A percentile compares a stretch with the other conserved stretches of the same genome.
Conservation (phyloP, 2,888 invertebrate species). For the Drosophila mercatorum region DNA sequence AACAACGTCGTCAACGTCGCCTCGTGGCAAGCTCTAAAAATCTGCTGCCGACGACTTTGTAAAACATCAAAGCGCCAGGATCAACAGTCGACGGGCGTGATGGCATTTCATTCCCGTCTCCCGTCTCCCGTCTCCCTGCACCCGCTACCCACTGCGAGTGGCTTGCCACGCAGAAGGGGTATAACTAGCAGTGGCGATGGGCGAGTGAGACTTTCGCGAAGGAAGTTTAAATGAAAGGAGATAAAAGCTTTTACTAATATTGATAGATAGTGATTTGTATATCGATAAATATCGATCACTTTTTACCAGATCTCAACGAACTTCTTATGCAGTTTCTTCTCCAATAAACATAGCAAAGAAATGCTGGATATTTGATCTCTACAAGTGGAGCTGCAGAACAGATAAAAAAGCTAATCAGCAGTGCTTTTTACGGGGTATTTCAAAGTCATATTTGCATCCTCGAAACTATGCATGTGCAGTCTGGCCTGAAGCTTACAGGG, state of each 20-base stretch:
- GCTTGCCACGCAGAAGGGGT: not conserved
- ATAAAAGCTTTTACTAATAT: too few relatives aligned
- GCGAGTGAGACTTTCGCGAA: not conserved
- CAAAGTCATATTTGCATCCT: fast-evolving
- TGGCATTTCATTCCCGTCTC: conserved; percentile 25
- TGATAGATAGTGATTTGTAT: too few relatives aligned
- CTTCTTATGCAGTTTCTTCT: too few relatives aligned
- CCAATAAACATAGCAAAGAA: too few relatives aligned
- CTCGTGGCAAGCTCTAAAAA: conserved; percentile 48
- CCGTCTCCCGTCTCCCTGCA: not conserved
- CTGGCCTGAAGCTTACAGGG: not conserved
- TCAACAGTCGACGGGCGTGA: conserved; percentile 80
- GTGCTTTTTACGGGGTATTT: not conserved
- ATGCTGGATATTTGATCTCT: not conserved
- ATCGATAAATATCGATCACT: not conserved
- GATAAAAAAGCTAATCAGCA: too few relatives aligned
- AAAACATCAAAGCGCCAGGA: conserved; percentile 79
- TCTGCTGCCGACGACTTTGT: conserved; percentile 56
- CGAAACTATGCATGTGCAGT: not conserved
- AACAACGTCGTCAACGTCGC: conserved; percentile 41
- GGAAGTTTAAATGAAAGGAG: not conserved
- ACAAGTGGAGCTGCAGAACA: not conserved
- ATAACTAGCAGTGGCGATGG: not conserved
- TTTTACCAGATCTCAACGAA: too few relatives aligned
- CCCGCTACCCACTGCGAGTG: not conserved